Percentiles rank a stretch among this genome's conserved stretches.
These are phyloP conservation scores for Anabas testudineus DNA, from an alignment of 2,797 vertebrate genomes.

Conservation along the genomic window DNA sequence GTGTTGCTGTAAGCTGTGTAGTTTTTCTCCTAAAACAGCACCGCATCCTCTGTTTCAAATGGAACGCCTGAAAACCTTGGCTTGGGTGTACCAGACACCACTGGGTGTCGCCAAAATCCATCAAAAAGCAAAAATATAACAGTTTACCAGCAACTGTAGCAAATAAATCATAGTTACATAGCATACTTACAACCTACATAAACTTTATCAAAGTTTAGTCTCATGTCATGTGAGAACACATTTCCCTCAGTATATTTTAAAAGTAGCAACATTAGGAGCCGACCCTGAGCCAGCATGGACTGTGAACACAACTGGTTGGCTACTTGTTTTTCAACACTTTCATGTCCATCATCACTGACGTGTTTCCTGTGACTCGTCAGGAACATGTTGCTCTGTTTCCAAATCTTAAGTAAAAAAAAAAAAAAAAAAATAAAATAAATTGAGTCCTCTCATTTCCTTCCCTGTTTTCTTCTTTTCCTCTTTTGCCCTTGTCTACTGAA, in stretches of 20 bases:
- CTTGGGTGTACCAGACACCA: constrained; percentile 23
- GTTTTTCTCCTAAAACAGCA: too few species aligned
- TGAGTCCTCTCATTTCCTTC: constrained; percentile 46
- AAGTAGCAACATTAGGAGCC: constrained; percentile 9
- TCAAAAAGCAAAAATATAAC: constrained; percentile 63
- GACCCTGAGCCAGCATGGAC: constrained; percentile 3
- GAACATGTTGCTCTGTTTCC: constrained; percentile 9
- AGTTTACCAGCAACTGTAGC: constrained; percentile 93
- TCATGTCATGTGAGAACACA: constrained; percentile 11
- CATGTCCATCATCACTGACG: not conserved
- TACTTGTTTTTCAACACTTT: not conserved
- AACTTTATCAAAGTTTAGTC: constrained; percentile 24
- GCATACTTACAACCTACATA: constrained; percentile 67
- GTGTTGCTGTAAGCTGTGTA: too few species aligned
- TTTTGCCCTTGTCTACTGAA: constrained; percentile 47
- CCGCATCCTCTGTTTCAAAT: not conserved
- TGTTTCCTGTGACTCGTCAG: not conserved
- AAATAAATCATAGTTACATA: constrained; percentile 51
- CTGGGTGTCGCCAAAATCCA: constrained; percentile 24
- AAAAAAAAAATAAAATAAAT: constrained; percentile 16
- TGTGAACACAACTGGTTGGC: constrained; percentile 7
- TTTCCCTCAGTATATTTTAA: constrained; percentile 17
- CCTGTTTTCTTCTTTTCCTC: constrained; percentile 45
- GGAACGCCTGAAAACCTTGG: not conserved
- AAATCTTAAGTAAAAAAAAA: constrained; percentile 25